Conservation (phyloP, 2,797 vertebrate genomes). For the Poeciliopsis presidionis region DNA sequence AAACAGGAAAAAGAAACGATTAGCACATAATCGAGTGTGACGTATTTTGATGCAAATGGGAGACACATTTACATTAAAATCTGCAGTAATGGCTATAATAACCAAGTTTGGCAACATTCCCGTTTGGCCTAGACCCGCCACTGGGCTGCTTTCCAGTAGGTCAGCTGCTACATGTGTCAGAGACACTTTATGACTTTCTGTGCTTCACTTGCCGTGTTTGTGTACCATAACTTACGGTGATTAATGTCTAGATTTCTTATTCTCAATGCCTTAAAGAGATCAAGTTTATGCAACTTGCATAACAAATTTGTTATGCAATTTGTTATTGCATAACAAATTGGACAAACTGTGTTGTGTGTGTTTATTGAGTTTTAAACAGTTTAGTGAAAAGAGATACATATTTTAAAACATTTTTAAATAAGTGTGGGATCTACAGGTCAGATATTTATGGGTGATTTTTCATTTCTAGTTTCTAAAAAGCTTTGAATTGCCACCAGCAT, state of each 20-base stretch:
- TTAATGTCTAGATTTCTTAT: conserved; percentile 66
- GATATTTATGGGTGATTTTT: not conserved
- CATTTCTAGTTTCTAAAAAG: not conserved
- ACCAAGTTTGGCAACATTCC: conserved; percentile 48
- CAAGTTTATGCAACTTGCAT: not conserved
- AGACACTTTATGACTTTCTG: conserved; percentile 61
- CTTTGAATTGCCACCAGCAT: not conserved
- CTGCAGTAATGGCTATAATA: conserved; percentile 49
- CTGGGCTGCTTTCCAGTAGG: conserved; percentile 54
- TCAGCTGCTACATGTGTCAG: conserved; percentile 70
- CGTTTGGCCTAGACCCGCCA: conserved; percentile 52
- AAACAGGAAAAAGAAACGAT: conserved; percentile 12
- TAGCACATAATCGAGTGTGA: conserved; percentile 19
- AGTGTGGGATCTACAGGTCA: not conserved
- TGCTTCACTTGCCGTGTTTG: conserved; percentile 40
- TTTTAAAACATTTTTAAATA: not conserved
- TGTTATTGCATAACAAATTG: not conserved
- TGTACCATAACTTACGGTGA: conserved; percentile 52
- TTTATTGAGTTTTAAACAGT: not conserved
- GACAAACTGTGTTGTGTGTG: not conserved
- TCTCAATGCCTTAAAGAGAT: conserved; percentile 66
- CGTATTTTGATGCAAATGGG: conserved; percentile 42
- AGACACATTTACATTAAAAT: conserved; percentile 55
- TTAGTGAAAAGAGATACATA: not conserved
- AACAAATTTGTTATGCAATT: too few relatives aligned